Evolutionary conservation across 2,888 invertebrate genomes (phyloP).

Genomic region (Drosophila leonis): DNA sequence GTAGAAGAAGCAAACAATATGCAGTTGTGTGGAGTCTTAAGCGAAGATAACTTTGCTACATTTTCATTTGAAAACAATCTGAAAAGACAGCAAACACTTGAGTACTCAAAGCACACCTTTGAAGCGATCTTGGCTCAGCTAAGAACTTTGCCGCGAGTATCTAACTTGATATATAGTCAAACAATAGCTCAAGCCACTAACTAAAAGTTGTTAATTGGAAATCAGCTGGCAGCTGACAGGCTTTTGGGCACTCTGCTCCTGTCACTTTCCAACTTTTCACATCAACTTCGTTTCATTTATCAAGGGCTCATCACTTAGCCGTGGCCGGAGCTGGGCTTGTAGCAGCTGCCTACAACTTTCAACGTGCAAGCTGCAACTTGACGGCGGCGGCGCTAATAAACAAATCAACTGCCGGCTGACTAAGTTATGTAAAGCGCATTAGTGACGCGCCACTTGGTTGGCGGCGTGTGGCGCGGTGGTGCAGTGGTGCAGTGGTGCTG

Average conservation of each 20-base stretch:
- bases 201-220: slow-evolving; percentile 2
- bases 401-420: slow-evolving; percentile 57
- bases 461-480: neutral
- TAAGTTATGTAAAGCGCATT: slow-evolving; percentile 66
- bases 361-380: slow-evolving; percentile 23
- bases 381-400: slow-evolving; percentile 38
- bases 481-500: slow-evolving; percentile 12
- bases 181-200: neutral
- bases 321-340: neutral
- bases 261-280: slow-evolving; percentile 3
- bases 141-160: neutral
- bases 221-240: neutral
- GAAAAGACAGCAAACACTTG: neutral
- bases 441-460: slow-evolving; percentile 24
- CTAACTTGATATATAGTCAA: neutral
- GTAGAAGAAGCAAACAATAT: too few species aligned
- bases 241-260: neutral
- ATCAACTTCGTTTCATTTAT: slow-evolving; percentile 53
- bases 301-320: slow-evolving; percentile 44
- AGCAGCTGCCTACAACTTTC: slow-evolving; percentile 44
- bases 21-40: too few species aligned
- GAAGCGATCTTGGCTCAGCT: neutral
- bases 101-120: neutral
- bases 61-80: too few species aligned
- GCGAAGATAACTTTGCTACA: too few species aligned